Conservation (phyloP, 2,113 vertebrate species). For the Oryzias curvinotus region DNA sequence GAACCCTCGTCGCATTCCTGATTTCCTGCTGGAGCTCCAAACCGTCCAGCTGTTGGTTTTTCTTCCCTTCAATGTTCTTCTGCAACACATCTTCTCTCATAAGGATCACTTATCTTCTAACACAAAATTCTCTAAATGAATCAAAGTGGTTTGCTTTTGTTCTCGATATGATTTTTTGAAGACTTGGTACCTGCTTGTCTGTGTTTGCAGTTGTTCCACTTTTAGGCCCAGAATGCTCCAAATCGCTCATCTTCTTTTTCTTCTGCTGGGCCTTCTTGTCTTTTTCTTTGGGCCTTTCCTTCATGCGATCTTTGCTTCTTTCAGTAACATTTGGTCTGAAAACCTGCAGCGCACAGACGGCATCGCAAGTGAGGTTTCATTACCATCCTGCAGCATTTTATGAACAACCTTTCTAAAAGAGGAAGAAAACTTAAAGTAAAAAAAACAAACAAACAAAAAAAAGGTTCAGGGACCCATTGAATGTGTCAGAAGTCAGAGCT, state of each 20-base stretch:
- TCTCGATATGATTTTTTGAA: neutral
- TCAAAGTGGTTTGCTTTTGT: no score
- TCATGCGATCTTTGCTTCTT: conserved; percentile 48
- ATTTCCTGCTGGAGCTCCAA: conserved; percentile 27
- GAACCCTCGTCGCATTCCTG: conserved; percentile 36
- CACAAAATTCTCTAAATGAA: no score
- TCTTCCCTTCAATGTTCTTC: conserved; percentile 76
- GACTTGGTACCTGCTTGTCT: conserved; percentile 74
- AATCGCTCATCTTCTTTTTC: conserved; percentile 63
- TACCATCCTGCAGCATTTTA: no score
- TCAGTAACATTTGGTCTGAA: conserved; percentile 75
- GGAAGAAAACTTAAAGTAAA: no score
- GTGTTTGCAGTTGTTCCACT: conserved; percentile 72
- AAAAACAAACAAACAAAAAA: no score
- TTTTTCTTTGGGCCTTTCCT: conserved; percentile 62
- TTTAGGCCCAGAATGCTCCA: conserved; percentile 66
- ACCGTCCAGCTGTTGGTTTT: conserved; percentile 42
- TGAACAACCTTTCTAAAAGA: no score
- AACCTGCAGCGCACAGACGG: conserved; percentile 66
- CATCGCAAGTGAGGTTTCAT: neutral
- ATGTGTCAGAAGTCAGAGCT: no score
- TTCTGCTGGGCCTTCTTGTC: conserved; percentile 58
- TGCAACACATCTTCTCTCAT: conserved; percentile 27
- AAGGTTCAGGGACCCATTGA: no score
- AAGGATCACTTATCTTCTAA: no score